These are phyloP conservation scores for Junonia oenone DNA, from an alignment of 2,888 invertebrate genomes.

Conservation along the genomic window DNA sequence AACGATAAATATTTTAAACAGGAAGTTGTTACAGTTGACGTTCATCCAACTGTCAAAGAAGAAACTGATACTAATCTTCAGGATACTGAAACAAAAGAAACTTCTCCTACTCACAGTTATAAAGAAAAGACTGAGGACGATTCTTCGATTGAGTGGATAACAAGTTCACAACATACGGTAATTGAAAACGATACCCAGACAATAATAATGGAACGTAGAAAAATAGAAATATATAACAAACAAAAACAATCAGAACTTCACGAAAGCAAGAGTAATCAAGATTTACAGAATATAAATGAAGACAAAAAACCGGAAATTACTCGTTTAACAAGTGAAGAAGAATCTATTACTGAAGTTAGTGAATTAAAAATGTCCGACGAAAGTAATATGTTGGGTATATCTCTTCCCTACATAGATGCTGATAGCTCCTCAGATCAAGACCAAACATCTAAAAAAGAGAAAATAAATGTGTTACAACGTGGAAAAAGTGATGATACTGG, in stretches of 20 bases:
- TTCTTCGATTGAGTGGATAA: conserved; percentile 71
- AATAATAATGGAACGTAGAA: conserved; percentile 80
- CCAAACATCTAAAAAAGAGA: conserved; percentile 49
- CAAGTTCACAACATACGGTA: conserved; percentile 63
- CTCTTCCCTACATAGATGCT: conserved; percentile 74
- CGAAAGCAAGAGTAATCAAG: conserved; percentile 60
- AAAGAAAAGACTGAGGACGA: conserved; percentile 70
- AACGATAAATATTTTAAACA: conserved; percentile 70
- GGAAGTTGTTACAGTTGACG: conserved; percentile 71
- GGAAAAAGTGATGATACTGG: conserved; percentile 84
- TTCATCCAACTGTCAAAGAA: conserved; percentile 58
- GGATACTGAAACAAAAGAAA: conserved; percentile 44
- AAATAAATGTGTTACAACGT: conserved; percentile 51
- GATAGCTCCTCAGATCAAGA: conserved; percentile 76
- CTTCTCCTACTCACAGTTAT: conserved; percentile 61
- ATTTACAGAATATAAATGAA: conserved; percentile 49
- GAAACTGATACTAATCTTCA: conserved; percentile 38
- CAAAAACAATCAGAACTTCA: conserved; percentile 71
- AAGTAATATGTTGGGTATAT: conserved; percentile 66
- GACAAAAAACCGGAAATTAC: conserved; percentile 70
- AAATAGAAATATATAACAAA: conserved; percentile 81
- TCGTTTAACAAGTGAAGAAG: conserved; percentile 82
- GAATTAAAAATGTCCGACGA: conserved; percentile 79
- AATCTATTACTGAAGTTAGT: conserved; percentile 83
- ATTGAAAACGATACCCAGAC: conserved; percentile 81